Conservation (phyloP, 2,888 invertebrate genomes). For the Melanostoma scalare region DNA sequence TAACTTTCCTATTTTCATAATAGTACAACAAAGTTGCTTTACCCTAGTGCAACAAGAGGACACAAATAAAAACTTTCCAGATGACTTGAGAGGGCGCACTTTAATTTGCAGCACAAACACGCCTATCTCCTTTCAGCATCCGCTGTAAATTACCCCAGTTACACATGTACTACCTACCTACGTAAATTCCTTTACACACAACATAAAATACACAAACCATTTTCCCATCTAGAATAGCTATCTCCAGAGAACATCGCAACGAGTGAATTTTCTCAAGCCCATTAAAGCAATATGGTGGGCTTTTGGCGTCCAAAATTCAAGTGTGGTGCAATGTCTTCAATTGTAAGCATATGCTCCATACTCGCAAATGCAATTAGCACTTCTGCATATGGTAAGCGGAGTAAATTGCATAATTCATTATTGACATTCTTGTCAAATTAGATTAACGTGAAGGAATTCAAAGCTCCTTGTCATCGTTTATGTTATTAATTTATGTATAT, state of each 20-base stretch:
- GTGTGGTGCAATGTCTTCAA: constrained; percentile 16
- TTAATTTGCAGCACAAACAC: constrained; percentile 14
- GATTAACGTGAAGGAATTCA: constrained; percentile 19
- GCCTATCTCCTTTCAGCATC: constrained; percentile 33
- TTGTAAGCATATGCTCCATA: constrained; percentile 33
- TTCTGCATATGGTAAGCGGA: constrained; percentile 7
- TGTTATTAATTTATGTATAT: neutral
- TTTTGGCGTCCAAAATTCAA: constrained; percentile 17
- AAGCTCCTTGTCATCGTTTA: neutral
- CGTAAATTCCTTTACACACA: neutral
- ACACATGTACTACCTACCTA: neutral
- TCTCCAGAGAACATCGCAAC: no score
- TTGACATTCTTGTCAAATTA: constrained; percentile 38
- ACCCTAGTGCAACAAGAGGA: constrained; percentile 4
- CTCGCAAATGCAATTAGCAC: constrained; percentile 45
- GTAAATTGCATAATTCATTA: constrained; percentile 24
- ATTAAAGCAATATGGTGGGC: constrained; percentile 30
- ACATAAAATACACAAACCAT: neutral
- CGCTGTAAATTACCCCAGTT: constrained; percentile 61
- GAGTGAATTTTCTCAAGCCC: constrained; percentile 17
- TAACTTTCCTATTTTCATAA: no score
- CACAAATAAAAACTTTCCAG: constrained; percentile 1
- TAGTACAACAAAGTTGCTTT: neutral
- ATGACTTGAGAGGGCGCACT: constrained; percentile 8
- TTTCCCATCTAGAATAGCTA: no score